Base-by-base conservation (phyloP, 2,113 vertebrate species). In the Ochotona princeps region DNA sequence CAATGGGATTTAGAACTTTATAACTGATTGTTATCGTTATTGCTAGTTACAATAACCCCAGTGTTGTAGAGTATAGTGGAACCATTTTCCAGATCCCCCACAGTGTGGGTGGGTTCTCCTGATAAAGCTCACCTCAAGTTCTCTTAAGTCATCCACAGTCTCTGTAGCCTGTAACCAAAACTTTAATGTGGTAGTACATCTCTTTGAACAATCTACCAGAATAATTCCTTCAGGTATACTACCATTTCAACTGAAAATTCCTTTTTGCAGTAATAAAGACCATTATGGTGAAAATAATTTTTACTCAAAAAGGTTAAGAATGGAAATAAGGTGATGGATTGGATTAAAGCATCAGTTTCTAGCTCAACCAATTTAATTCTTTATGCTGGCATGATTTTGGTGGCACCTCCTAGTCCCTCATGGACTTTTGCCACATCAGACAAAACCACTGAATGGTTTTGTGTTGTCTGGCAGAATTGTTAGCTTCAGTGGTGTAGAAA, bases 391-490 rank as follows among this genome's bases (percentile, higher is more conserved):
- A 94, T 91, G 87, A 89, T 38, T 95, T 93, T 96, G 84, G 86
- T 94, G 89, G 92, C 66, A 93, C 89, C 87, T 96, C 93, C 91
- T 97, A 95, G 92, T 94, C 90, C 61, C 70, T 92, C 87, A 61
- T 96, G 82, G 95, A 90, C 63, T 87, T 95, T 92, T 96, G 94
- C 96, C 95, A 97, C 96, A 97, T 97, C 94, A 97, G 95, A 97
- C 91, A 94, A 96, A 97, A 96, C 96, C 95, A 95, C 96, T 95
- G 96, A 78, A 94, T 91, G 93, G 91, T 92, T 97, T 95, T 95
- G 73, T 96, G 84, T 95, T 95, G 89, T 94, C 95, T 97, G 97
- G 95, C 96, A 96, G 73, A 80, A 87, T 89, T 89, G 92, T 92
- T 94, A 91, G 94, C 92, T 96, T 87, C 96, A 93, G 97, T 92